These are phyloP conservation scores for Catocala fraxini DNA, from an alignment of 2,888 invertebrate species.

Conservation along the genomic window DNA sequence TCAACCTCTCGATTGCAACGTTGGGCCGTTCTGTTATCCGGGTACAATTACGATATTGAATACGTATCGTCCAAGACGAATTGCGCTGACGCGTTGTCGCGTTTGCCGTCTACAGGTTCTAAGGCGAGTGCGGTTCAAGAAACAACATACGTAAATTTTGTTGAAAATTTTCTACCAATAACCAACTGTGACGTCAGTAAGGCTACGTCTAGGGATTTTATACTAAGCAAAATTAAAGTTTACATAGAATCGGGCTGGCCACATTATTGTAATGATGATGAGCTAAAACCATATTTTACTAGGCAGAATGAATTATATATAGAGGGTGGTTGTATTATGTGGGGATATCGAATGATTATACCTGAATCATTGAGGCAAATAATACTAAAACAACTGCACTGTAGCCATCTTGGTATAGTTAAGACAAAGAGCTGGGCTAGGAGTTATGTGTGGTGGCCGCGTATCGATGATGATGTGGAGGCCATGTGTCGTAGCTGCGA, in stretches of 20 bases:
- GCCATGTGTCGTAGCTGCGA: no score
- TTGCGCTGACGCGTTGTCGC: slow-evolving; percentile 2
- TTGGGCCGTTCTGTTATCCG: no score
- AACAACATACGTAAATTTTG: neutral
- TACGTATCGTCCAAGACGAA: neutral
- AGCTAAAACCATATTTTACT: neutral
- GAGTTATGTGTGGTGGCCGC: no score
- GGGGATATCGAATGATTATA: neutral
- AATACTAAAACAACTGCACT: no score
- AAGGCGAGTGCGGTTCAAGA: no score
- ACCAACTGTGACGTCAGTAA: neutral
- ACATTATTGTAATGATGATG: neutral
- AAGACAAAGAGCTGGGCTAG: no score
- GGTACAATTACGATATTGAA: neutral
- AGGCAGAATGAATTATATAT: slow-evolving; percentile 2
- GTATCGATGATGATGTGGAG: no score
- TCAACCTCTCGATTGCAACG: no score
- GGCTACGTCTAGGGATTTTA: neutral
- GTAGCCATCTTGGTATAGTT: no score
- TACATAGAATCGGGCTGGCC: slow-evolving; percentile 4
- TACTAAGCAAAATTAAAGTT: slow-evolving; percentile 3
- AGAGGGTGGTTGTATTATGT: slow-evolving; percentile 1
- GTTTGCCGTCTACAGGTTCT: no score
- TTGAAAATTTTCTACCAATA: slow-evolving; percentile 4
- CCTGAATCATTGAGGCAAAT: no score